Evolutionary conservation across 2,888 invertebrate genomes (phyloP).

Genomic region (Lithophane leautieri): DNA sequence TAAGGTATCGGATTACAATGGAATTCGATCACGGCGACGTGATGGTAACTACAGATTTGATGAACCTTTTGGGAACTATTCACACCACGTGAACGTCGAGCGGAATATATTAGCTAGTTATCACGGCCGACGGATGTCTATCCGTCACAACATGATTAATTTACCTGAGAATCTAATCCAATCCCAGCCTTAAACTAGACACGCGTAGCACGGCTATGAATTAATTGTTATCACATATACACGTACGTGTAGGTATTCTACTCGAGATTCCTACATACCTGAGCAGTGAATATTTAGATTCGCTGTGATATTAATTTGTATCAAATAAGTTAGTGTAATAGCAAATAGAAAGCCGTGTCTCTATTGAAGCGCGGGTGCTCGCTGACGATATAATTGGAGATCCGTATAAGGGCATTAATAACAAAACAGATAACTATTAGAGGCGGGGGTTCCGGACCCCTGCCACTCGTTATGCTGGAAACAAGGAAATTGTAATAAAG

Average conservation of each 20-base stretch:
- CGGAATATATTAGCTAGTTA: conserved; percentile 42
- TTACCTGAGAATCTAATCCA: conserved; percentile 56
- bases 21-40: conserved; percentile 10
- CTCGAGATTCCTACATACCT: conserved; percentile 26
- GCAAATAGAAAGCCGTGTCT: conserved; percentile 70
- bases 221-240: conserved; percentile 59
- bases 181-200: conserved; percentile 53
- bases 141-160: conserved; percentile 57
- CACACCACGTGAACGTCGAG: conserved; percentile 11
- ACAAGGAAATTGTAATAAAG: conserved; percentile 85
- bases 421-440: conserved; percentile 86
- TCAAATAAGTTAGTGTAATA: conserved; percentile 71
- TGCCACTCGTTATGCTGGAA: conserved; percentile 80
- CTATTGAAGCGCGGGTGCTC: conserved; percentile 73
- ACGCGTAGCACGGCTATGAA: conserved; percentile 52
- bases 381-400: conserved; percentile 83
- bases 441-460: conserved; percentile 76
- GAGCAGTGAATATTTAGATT: conserved; percentile 51
- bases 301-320: conserved; percentile 58
- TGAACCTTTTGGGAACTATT: conserved; percentile 33
- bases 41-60: conserved; percentile 18
- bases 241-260: conserved; percentile 6
- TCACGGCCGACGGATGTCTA: conserved; percentile 35
- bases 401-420: conserved; percentile 86
- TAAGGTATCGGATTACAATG: conserved; percentile 41